These are phyloP conservation scores for Micromys minutus DNA, from an alignment of 2,113 vertebrate species.

Conservation along the genomic window DNA sequence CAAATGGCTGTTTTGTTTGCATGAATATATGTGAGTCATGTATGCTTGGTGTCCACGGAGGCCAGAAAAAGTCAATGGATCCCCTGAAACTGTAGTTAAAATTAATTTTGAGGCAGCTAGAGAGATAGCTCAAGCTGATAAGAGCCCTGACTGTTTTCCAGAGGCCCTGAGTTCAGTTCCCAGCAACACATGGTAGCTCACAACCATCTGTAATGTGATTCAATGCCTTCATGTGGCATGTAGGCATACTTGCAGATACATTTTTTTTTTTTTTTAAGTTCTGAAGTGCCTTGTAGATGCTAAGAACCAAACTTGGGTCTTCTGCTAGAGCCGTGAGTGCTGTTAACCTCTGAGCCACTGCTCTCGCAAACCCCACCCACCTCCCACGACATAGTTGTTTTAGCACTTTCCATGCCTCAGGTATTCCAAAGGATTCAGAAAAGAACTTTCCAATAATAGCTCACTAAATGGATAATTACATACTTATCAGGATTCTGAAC, in stretches of 20 bases:
- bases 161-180: background rate
- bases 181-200: background rate
- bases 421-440: conserved; percentile 19
- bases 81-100: background rate
- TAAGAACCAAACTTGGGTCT: background rate
- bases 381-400: background rate
- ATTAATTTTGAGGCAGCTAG: background rate
- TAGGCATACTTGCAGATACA: background rate
- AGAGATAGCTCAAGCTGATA: background rate
- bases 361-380: too few relatives aligned
- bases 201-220: background rate
- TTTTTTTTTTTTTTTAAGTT: background rate
- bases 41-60: background rate
- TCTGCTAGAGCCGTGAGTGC: background rate
- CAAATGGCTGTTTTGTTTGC: background rate
- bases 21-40: background rate
- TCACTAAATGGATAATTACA: background rate
- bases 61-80: background rate
- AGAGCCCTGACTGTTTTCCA: background rate
- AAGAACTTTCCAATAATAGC: background rate
- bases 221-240: background rate
- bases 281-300: background rate
- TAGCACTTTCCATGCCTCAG: background rate
- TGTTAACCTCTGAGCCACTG: background rate
- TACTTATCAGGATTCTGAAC: background rate